A percentile compares a stretch with the other conserved stretches of the same genome.
These are phyloP conservation scores for Natator depressus DNA, from an alignment of 2,113 vertebrate genomes.

Conservation along the genomic window DNA sequence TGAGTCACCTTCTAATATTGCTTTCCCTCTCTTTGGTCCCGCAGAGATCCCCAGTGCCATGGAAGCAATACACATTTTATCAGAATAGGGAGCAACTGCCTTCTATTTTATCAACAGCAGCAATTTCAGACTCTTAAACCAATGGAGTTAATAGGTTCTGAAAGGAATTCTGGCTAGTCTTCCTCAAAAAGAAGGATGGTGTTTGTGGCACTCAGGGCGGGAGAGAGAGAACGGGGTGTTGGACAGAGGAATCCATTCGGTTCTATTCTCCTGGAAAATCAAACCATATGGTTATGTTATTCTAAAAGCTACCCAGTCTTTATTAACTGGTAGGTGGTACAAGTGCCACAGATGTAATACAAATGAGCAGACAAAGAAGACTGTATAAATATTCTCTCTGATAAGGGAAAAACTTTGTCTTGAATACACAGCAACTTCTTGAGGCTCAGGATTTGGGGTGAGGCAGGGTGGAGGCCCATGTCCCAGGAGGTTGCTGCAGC, in stretches of 20 bases:
- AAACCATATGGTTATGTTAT: background rate
- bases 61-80: background rate
- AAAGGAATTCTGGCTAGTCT: background rate
- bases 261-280: background rate
- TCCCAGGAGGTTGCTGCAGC: background rate
- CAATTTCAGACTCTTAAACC: background rate
- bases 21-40: background rate
- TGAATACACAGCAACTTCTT: background rate
- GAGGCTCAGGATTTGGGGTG: background rate
- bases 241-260: background rate
- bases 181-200: background rate
- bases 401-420: background rate
- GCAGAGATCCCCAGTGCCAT: rapidly evolving
- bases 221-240: background rate
- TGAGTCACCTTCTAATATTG: background rate
- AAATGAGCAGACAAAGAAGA: background rate
- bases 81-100: background rate
- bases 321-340: background rate
- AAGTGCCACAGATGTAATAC: background rate
- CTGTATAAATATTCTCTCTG: background rate
- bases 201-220: background rate
- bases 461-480: rapidly evolving
- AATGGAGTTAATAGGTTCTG: background rate
- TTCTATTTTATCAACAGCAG: background rate
- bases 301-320: background rate